Conservation (phyloP, 1,140 invertebrate genomes). For the Chelonus insularis region DNA sequence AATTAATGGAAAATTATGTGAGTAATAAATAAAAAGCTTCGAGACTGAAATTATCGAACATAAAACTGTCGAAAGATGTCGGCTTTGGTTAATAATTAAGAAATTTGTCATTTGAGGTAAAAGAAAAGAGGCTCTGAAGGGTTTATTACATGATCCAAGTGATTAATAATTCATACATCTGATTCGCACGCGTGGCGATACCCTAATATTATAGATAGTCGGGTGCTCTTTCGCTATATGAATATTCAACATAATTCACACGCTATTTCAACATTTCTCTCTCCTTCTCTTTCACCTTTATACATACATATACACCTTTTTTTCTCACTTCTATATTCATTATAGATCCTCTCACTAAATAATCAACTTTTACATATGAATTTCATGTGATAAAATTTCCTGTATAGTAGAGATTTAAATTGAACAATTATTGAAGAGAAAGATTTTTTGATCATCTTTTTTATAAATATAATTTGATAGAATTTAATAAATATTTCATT, state of each 20-base stretch:
- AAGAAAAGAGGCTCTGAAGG: not conserved
- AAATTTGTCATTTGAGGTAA: slow-evolving; percentile 39
- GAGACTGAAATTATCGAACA: slow-evolving; percentile 37
- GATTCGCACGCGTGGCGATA: not conserved
- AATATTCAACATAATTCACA: slow-evolving; percentile 51
- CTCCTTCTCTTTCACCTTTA: not conserved
- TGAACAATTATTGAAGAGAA: too few relatives aligned
- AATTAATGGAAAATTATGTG: too few relatives aligned
- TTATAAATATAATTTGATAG: too few relatives aligned
- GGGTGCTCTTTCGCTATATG: slow-evolving; percentile 38
- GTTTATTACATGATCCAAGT: slow-evolving; percentile 34
- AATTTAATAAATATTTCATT: too few relatives aligned
- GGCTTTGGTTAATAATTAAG: slow-evolving; percentile 32
- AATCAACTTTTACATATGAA: too few relatives aligned
- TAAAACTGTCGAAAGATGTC: slow-evolving; percentile 40
- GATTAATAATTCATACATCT: slow-evolving; percentile 51
- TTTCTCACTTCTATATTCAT: too few relatives aligned
- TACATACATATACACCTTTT: too few relatives aligned
- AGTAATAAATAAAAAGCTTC: slow-evolving; percentile 3
- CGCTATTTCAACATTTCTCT: not conserved
- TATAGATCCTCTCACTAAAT: too few relatives aligned
- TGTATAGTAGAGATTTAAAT: too few relatives aligned
- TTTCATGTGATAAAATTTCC: too few relatives aligned
- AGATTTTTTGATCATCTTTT: too few relatives aligned
- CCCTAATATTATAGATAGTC: slow-evolving; percentile 19